Percentiles rank a stretch among this genome's conserved stretches.
These are phyloP conservation scores for Malthinus flaveolus DNA, from an alignment of 2,888 invertebrate species.

Conservation along the genomic window DNA sequence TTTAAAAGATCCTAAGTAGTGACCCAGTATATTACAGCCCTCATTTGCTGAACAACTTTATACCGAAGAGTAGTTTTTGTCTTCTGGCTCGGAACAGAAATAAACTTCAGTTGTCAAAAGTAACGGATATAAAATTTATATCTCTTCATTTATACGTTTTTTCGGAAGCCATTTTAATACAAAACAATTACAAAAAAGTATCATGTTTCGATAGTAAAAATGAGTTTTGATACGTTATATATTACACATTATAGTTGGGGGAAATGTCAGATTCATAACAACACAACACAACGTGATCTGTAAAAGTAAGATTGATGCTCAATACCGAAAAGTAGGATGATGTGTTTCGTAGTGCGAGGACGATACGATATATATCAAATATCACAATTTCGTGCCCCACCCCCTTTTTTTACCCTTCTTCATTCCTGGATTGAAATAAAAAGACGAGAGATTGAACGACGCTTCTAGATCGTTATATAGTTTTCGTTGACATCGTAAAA, in stretches of 20 bases:
- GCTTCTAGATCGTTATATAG: conserved; percentile 24
- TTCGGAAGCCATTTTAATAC: too few species aligned
- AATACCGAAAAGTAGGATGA: conserved; percentile 12
- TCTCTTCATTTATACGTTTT: too few species aligned
- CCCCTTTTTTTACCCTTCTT: not conserved
- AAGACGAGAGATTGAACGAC: conserved; percentile 17
- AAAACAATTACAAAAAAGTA: conserved; percentile 2
- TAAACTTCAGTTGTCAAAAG: too few species aligned
- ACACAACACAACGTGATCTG: conserved; percentile 12
- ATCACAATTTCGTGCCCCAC: conserved; percentile 15
- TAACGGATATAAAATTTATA: too few species aligned
- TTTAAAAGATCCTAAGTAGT: too few species aligned
- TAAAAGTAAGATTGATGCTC: conserved; percentile 16
- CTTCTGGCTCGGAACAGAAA: too few species aligned
- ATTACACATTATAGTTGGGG: not conserved
- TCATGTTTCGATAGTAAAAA: conserved; percentile 4
- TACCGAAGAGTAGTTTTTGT: too few species aligned
- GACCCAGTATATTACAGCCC: too few species aligned
- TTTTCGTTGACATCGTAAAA: conserved; percentile 26
- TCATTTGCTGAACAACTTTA: too few species aligned
- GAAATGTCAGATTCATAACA: conserved; percentile 14
- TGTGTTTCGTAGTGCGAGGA: not conserved
- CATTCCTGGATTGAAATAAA: conserved; percentile 22
- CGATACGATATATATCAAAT: conserved; percentile 13
- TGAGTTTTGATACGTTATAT: not conserved